phyloP scores from a whole-genome alignment of 2,797 vertebrate genomes.

The Myoxocephalus aenaeus region DNA sequence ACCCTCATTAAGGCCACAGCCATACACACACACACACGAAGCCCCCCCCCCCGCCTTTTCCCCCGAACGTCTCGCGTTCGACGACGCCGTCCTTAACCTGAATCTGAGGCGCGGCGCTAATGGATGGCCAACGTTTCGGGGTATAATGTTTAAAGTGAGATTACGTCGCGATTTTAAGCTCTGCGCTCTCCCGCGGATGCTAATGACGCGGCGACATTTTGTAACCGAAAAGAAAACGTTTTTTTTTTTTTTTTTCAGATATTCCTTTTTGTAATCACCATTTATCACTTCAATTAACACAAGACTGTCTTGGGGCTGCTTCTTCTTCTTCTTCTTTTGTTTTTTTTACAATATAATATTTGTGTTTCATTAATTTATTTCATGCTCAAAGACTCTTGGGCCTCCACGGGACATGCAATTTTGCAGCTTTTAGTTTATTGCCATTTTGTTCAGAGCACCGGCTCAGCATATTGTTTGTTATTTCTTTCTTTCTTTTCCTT shows the following conservation, averaged over 20 bases:
- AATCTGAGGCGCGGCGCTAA: slow-evolving; percentile 68
- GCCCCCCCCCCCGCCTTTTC: slow-evolving; percentile 33
- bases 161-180: slow-evolving; percentile 70
- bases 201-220: slow-evolving; percentile 55
- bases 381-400: slow-evolving; percentile 14
- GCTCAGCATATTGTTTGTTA: slow-evolving; percentile 30
- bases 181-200: slow-evolving; percentile 42
- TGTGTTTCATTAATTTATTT: slow-evolving; percentile 48
- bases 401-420: slow-evolving; percentile 29
- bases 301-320: slow-evolving; percentile 4
- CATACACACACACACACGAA: slow-evolving; percentile 75
- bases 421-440: slow-evolving; percentile 41
- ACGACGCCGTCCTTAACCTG: slow-evolving; percentile 70
- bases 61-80: slow-evolving; percentile 68
- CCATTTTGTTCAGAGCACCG: slow-evolving; percentile 27
- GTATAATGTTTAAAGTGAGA: slow-evolving; percentile 72
- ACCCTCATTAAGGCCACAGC: slow-evolving; percentile 82
- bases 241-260: slow-evolving; percentile 7
- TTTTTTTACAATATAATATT: slow-evolving; percentile 15
- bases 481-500: background rate
- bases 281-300: slow-evolving; percentile 70
- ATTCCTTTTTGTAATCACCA: slow-evolving; percentile 43
- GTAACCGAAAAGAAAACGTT: slow-evolving; percentile 21
- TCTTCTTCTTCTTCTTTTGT: background rate
- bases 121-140: slow-evolving; percentile 59